Conservation (phyloP, 2,888 invertebrate genomes). For the Limenitis camilla region DNA sequence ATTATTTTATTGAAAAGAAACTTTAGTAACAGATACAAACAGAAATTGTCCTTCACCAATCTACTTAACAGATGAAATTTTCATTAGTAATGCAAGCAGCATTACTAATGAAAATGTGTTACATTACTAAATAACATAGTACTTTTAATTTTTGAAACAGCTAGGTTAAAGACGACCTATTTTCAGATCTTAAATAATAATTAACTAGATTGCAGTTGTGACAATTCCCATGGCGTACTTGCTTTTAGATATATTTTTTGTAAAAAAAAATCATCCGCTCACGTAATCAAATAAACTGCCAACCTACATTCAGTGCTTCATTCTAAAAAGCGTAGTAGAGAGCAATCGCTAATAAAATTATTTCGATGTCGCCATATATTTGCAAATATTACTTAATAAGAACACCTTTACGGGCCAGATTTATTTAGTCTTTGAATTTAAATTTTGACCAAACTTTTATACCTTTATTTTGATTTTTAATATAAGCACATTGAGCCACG, state of each 20-base stretch:
- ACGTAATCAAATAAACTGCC: slow-evolving; percentile 8
- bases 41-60: no score
- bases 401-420: background rate
- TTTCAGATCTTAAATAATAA: no score
- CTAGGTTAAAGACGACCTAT: no score
- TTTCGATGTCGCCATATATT: background rate
- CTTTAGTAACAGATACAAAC: no score
- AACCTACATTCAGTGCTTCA: background rate
- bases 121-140: no score
- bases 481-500: no score
- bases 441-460: no score
- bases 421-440: background rate
- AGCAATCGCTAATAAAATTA: background rate
- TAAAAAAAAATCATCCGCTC: background rate
- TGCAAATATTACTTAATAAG: background rate
- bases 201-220: background rate
- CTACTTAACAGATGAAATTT: no score
- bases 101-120: no score
- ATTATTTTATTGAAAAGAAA: background rate
- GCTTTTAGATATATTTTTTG: background rate
- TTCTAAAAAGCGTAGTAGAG: background rate
- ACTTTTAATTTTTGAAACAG: no score
- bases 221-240: background rate
- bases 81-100: no score
- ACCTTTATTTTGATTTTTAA: no score